Percentiles rank a stretch among this genome's conserved stretches.
These are phyloP conservation scores for Habropoda laboriosa DNA, from an alignment of 1,140 invertebrate genomes.

Conservation along the genomic window DNA sequence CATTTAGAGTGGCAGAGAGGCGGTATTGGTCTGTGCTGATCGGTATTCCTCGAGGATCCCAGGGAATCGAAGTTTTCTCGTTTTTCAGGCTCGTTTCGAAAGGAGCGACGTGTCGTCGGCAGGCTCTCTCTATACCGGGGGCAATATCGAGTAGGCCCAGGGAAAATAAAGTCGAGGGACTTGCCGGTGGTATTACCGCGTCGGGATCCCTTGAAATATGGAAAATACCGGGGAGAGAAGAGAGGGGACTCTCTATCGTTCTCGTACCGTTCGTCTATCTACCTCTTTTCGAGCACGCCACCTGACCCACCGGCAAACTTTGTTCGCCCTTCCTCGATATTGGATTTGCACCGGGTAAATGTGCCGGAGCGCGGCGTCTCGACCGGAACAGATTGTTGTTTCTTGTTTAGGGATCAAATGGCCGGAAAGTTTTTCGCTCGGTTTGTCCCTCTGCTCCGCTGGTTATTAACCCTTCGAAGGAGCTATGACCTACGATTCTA, in stretches of 20 bases:
- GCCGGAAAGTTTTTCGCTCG: not conserved
- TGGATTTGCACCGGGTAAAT: conserved; percentile 31
- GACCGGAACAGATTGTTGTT: conserved; percentile 24
- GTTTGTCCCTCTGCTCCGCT: not conserved
- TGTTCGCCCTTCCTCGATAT: conserved; percentile 31
- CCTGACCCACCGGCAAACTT: conserved; percentile 32
- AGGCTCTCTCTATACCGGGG: not conserved
- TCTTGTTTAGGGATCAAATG: not conserved
- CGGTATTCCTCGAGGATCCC: too few species aligned
- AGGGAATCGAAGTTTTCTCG: conserved; percentile 38
- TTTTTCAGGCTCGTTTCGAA: conserved; percentile 31
- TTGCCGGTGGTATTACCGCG: conserved; percentile 24
- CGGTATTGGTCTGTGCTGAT: too few species aligned
- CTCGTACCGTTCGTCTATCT: not conserved
- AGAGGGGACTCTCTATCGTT: not conserved
- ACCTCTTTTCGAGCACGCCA: not conserved
- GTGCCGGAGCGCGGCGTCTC: conserved; percentile 11
- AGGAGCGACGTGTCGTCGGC: conserved; percentile 1
- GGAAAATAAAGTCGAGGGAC: conserved; percentile 36
- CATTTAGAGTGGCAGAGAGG: too few species aligned
- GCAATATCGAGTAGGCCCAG: conserved; percentile 35
- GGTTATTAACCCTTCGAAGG: not conserved
- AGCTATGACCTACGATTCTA: too few species aligned
- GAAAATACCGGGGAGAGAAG: conserved; percentile 22
- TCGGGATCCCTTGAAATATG: conserved; percentile 40